These are phyloP conservation scores for Choloepus hoffmanni DNA, from an alignment of 2,113 vertebrate species.

Conservation along the genomic window DNA sequence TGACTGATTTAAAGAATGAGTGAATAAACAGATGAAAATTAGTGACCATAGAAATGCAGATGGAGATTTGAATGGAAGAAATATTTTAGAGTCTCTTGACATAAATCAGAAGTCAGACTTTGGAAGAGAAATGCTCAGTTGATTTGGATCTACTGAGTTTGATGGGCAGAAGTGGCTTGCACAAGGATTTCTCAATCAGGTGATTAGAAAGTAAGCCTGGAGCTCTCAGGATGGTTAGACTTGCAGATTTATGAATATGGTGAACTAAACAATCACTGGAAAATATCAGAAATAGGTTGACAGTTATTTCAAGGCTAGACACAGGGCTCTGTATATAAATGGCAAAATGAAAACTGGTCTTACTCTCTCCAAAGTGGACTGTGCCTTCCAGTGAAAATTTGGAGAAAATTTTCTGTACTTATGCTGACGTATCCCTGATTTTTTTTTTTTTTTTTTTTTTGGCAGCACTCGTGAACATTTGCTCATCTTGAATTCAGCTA, in stretches of 20 bases:
- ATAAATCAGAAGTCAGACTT: neutral
- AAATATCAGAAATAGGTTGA: neutral
- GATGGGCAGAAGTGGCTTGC: neutral
- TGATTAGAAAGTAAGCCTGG: neutral
- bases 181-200: neutral
- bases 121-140: neutral
- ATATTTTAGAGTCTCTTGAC: neutral
- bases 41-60: neutral
- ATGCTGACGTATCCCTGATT: neutral
- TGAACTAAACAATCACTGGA: neutral
- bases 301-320: neutral
- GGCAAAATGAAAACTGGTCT: neutral
- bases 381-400: neutral
- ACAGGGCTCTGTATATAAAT: neutral
- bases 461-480: neutral
- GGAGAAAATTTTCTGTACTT: neutral
- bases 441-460: neutral
- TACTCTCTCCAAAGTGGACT: neutral
- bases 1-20: neutral
- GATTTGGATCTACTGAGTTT: neutral
- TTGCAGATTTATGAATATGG: neutral
- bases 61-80: neutral
- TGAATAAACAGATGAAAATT: neutral
- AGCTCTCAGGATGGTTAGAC: neutral
- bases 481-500: slow-evolving; percentile 7